These are phyloP conservation scores for Syngnathoides biaculeatus DNA, from an alignment of 2,113 vertebrate species.

Conservation along the genomic window DNA sequence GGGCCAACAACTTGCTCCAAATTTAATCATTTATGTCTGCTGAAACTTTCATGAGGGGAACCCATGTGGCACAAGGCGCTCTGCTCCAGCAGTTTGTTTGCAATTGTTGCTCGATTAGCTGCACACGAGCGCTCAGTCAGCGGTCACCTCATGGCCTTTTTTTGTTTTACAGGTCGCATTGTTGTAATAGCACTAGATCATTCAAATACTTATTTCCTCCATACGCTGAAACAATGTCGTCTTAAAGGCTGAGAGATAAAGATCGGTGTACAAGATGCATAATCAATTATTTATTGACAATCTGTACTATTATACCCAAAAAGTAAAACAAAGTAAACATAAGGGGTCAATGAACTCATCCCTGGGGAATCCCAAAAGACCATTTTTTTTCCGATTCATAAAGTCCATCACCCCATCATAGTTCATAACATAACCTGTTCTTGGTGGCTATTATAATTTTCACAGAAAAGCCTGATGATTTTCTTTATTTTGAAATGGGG, in stretches of 20 bases:
- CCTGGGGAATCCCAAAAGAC: not conserved
- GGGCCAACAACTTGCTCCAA: conserved; percentile 32
- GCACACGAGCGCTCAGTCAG: conserved; percentile 12
- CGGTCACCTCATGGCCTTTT: conserved; percentile 18
- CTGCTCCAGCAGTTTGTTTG: conserved; percentile 30
- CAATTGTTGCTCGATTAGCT: conserved; percentile 26
- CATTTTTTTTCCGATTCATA: not conserved
- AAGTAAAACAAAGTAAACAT: not conserved
- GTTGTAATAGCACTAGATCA: not conserved
- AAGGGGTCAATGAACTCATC: not conserved
- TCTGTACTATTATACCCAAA: not conserved
- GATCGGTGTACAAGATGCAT: too few species aligned
- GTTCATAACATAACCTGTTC: conserved; percentile 9
- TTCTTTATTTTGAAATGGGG: conserved; percentile 4
- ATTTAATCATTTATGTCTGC: conserved; percentile 63
- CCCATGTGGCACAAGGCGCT: conserved; percentile 43
- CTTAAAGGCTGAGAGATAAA: too few species aligned
- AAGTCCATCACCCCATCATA: conserved; percentile 11
- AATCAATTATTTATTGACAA: not conserved
- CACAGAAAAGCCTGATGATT: conserved; percentile 7
- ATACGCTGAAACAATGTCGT: not conserved
- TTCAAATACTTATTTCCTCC: not conserved
- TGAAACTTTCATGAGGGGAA: conserved; percentile 70
- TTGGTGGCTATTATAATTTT: not conserved
- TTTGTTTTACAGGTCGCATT: conserved; percentile 30